Percentiles rank a stretch among this genome's conserved stretches.
phyloP scores from a whole-genome alignment of 2,113 vertebrate species.

The Eira barbara region DNA sequence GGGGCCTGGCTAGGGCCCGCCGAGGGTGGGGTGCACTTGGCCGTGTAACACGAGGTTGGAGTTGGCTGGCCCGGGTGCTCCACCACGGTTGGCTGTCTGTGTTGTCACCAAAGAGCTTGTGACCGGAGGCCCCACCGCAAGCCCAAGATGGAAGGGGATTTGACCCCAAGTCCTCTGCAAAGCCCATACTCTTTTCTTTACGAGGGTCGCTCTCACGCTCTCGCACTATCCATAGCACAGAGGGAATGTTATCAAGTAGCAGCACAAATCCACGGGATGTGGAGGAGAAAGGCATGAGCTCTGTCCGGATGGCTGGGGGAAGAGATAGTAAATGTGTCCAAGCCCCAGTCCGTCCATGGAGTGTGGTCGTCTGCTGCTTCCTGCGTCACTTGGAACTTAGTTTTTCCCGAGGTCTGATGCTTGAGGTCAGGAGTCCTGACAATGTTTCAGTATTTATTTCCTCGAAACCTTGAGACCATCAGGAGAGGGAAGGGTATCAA shows the following conservation, averaged over 20 bases:
- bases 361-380: neutral
- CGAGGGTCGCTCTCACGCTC: fast-evolving
- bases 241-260: neutral
- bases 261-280: neutral
- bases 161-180: neutral
- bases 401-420: fast-evolving
- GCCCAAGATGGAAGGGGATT: neutral
- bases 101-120: fast-evolving
- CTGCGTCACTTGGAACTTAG: neutral
- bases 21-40: neutral
- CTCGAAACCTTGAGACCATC: neutral
- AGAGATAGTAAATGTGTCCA: slow-evolving; percentile 8
- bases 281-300: neutral
- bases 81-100: fast-evolving
- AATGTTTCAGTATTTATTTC: neutral
- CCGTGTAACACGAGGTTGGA: fast-evolving
- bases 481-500: neutral
- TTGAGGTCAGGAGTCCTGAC: neutral
- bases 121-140: fast-evolving
- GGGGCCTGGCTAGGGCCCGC: neutral
- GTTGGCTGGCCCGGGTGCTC: neutral
- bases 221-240: neutral
- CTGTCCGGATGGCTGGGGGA: neutral
- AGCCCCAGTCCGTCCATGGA: fast-evolving
- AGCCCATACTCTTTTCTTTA: neutral